Conservation (phyloP, 2,797 vertebrate genomes). For the Aphelocoma californica region DNA sequence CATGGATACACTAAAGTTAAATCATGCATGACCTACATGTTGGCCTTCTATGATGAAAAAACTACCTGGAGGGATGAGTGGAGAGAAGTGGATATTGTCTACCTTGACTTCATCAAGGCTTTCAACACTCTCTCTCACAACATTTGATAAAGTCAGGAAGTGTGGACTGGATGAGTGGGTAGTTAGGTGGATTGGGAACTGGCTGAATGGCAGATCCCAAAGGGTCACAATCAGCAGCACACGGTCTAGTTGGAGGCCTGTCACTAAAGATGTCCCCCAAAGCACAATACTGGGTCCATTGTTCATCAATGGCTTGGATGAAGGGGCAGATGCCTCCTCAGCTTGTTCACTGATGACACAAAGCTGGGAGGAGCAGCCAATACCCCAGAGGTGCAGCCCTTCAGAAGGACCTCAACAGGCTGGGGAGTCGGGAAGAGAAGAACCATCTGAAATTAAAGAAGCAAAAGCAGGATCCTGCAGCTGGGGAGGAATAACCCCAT, state of each 20-base stretch:
- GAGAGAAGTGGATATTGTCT: neutral
- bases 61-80: neutral
- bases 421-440: neutral
- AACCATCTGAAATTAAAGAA: neutral
- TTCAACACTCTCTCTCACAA: neutral
- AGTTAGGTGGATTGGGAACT: neutral
- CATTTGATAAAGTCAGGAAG: neutral
- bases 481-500: neutral
- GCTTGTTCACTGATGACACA: neutral
- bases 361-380: neutral
- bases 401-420: neutral
- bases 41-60: neutral
- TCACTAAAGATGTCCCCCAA: neutral
- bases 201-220: neutral
- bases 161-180: neutral
- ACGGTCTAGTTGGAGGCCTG: neutral
- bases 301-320: too few relatives aligned
- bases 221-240: neutral
- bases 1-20: neutral
- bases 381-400: neutral
- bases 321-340: neutral
- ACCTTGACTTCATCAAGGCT: neutral
- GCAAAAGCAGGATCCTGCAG: neutral
- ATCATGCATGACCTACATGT: neutral
- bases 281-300: neutral